Base-by-base conservation (phyloP, 1,140 invertebrate species). In the Drosophila serrata region DNA sequence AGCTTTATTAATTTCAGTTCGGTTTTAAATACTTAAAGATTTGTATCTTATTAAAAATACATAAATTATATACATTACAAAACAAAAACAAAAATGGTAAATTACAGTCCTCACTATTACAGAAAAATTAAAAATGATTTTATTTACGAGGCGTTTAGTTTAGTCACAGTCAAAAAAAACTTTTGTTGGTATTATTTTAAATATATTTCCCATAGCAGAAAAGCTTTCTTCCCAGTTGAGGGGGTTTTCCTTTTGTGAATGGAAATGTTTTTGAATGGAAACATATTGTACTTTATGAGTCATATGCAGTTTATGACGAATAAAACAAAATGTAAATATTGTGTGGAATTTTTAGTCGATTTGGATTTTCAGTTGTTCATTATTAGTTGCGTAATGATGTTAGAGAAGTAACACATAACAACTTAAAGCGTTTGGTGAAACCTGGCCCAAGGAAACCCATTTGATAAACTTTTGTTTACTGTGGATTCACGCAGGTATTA, bases 381-480 rank as follows among this genome's bases (percentile, higher is more conserved):
- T 35, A 35, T 27, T 27, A 39, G 35, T 40, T 17, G 35, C 15
- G 11, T 8, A 39, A 19, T 31, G 5, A 9, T 31, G 37, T 24
- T 43, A 33, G 15, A 9, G 37, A 15, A 33, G 17, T 12, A 19
- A 22, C 19, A 27, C 33, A 43, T 24, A 27, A 15, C 5, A 24
- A 42, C 27, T 39, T n/a, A 29, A 31, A 22, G 19, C 11, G 5
- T 17, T 11, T n/a, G 12, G 17, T 12, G 6, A 13, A 22, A 22
- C 12, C n/a, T 13, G 11, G 12, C 22, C 37, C 24, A 19, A 46
- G 29, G 17, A 15, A 35, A 43, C 37, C 19, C 17, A 53, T 35
- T 51, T 42, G 61, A 65, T 69, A 43, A 65, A 69, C 37, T 65
- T 43, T 69, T 69, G 61, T 69, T 69, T 69, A 69, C 65, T 35